Evolutionary conservation across 2,888 invertebrate species (phyloP).

Genomic region (Nomada fucata): DNA sequence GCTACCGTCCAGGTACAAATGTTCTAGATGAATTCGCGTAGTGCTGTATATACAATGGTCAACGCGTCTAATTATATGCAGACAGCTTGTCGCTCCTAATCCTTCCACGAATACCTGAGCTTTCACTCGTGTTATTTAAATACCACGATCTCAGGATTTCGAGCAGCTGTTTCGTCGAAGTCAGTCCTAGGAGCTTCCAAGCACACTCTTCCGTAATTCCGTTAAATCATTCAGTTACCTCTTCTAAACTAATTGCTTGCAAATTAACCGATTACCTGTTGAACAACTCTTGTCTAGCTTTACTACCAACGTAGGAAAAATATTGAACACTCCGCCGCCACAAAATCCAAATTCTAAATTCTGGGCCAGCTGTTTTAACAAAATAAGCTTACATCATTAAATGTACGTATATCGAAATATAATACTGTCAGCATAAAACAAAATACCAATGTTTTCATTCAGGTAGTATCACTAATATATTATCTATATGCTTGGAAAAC

Average conservation of each 20-base stretch:
- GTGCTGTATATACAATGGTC: constrained; percentile 33
- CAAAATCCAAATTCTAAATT: too few species aligned
- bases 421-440: not conserved
- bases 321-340: not conserved
- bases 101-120: constrained; percentile 34
- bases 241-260: not conserved
- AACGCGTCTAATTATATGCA: constrained; percentile 58
- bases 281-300: not conserved
- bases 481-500: too few species aligned
- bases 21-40: constrained; percentile 31
- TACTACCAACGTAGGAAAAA: not conserved
- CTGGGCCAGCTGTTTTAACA: not conserved
- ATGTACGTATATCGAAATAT: not conserved
- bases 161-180: not conserved
- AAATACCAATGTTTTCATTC: not conserved
- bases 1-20: not conserved
- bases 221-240: not conserved
- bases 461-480: not conserved
- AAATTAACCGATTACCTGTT: not conserved
- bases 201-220: not conserved
- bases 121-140: constrained; percentile 47
- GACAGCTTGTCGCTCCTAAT: constrained; percentile 58
- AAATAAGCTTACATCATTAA: not conserved
- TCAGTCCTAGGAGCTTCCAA: not conserved
- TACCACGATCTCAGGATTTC: constrained; percentile 18